These are phyloP conservation scores for Phrixothrix hirtus DNA, from an alignment of 2,888 invertebrate species.

Conservation along the genomic window DNA sequence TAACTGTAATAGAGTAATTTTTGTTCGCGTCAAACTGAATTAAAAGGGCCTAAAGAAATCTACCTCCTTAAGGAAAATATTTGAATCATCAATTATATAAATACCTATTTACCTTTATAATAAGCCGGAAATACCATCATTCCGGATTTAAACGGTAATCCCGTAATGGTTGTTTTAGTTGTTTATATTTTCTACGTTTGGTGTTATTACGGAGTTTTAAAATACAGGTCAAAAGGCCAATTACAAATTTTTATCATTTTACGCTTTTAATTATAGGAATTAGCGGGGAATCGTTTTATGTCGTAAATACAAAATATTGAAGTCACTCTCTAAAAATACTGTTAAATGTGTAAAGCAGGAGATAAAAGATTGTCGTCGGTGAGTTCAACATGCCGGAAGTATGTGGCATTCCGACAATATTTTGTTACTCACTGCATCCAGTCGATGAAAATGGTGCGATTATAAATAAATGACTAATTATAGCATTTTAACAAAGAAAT, in stretches of 20 bases:
- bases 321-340: constrained; percentile 25
- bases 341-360: constrained; percentile 23
- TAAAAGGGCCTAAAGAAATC: too few relatives aligned
- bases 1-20: too few relatives aligned
- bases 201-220: too few relatives aligned
- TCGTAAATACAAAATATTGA: constrained; percentile 10
- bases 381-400: constrained; percentile 39
- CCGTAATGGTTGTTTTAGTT: neutral
- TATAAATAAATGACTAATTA: constrained; percentile 37
- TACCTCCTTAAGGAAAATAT: too few relatives aligned
- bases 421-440: constrained; percentile 35
- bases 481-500: constrained; percentile 31
- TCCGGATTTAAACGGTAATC: neutral
- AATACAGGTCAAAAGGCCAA: too few relatives aligned
- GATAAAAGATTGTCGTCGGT: constrained; percentile 36
- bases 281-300: constrained; percentile 10
- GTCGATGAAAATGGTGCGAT: constrained; percentile 34
- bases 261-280: constrained; percentile 7
- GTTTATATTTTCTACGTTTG: too few relatives aligned
- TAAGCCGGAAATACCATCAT: neutral
- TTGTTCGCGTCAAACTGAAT: too few relatives aligned
- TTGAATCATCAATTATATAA: too few relatives aligned
- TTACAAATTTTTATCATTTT: constrained; percentile 1
- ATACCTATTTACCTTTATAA: too few relatives aligned
- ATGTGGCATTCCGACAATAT: constrained; percentile 38